Evolutionary conservation across 2,113 vertebrate species (phyloP), one percentile per base, ranked within the genome.

Genomic region (Pachypanchax playfairii): DNA sequence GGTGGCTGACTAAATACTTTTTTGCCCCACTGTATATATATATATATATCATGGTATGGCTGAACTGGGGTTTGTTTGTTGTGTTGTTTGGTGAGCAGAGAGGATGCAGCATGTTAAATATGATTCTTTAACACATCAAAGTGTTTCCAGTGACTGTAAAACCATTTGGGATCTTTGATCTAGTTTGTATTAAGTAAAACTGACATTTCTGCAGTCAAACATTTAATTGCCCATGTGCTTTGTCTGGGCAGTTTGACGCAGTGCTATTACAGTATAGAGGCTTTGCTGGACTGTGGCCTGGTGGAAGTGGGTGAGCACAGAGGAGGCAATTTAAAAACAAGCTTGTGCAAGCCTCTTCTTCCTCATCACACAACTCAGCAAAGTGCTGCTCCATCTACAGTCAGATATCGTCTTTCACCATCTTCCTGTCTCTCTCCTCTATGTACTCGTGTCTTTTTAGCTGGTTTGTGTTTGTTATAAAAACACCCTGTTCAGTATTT

Each of bases 281-380:
- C 43, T 62, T 52, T 55, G 64, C 75, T 78, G 79, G 77, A 69
- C 63, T 20, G 46, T 60, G 43, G 69, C 63, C 77, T 74, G 68
- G 57, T 3, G 4, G 67, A 54, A 83, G 69, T 61, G 81, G 52
- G 49, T 73, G 61, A 77, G 75, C n/a, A 61, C 52, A 86, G 80
- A 77, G 55, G 71, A 78, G 81, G 77, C 70, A 72, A 72, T 87
- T 88, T 80, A 68, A 81, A 79, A 82, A 79, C 29, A 39, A 65
- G 75, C 79, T 38, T 87, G 81, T 73, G 78, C 29, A 39, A 65
- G 75, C 79, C 41, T 87, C 82, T 73, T 82, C 87, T 57, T 75
- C 47, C 42, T 57, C 57, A 65, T 68, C 47, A 50, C 78, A 65
- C 51, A 73, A 84, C 82, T 89, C 86, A 89, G 90, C 85, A 89